phyloP scores from a whole-genome alignment of 2,113 vertebrate genomes.

The Lamprologus lemairii region DNA sequence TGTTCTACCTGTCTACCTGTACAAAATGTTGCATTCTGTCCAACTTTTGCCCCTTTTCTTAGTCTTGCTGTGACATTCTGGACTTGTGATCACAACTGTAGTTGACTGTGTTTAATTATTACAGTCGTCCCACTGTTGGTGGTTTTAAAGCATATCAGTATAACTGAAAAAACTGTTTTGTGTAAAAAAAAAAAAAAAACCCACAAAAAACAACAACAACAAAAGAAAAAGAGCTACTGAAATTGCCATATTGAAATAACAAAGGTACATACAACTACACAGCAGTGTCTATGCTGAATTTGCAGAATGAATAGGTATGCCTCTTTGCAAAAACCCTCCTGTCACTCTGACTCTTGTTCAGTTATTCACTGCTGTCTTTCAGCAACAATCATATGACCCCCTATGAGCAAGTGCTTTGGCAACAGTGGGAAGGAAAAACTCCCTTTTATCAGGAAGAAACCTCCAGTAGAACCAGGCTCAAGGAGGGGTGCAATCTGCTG shows the following conservation, averaged over 20 bases:
- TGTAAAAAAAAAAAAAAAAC: accelerated
- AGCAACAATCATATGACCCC: neutral
- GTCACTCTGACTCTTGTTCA: neutral
- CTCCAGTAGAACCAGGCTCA: neutral
- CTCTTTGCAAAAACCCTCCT: neutral
- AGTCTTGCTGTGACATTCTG: neutral
- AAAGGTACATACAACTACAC: neutral
- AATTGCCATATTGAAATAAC: neutral
- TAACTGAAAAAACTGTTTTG: neutral
- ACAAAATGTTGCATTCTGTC: neutral
- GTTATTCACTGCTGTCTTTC: neutral
- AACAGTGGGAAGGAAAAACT: neutral
- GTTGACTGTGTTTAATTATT: neutral
- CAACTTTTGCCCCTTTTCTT: neutral
- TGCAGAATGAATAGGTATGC: neutral
- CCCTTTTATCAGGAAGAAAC: neutral
- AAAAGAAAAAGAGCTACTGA: neutral
- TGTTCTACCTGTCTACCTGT: neutral
- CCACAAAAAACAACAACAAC: neutral
- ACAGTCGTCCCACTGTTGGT: neutral
- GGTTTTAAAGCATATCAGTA: neutral
- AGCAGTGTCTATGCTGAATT: neutral
- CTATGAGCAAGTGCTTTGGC: neutral
- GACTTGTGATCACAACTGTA: neutral
- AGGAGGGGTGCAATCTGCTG: neutral